phyloP scores from a whole-genome alignment of 2,888 invertebrate genomes.

The Agrenia bidenticulata region DNA sequence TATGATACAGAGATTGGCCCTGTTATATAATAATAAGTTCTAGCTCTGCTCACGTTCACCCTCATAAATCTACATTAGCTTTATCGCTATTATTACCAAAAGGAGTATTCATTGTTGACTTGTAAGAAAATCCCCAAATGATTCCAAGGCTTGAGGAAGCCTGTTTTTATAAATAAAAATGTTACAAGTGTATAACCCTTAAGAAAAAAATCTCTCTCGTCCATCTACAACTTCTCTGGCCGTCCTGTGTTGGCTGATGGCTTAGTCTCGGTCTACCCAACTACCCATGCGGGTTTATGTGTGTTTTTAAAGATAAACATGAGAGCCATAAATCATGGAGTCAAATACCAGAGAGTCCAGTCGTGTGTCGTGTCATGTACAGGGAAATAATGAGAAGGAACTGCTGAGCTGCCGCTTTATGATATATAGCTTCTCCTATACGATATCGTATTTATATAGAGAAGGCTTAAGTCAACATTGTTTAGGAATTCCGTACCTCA shows the following conservation, averaged over 20 bases:
- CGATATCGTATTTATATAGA: too few relatives aligned
- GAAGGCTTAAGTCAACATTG: too few relatives aligned
- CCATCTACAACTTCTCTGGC: not conserved
- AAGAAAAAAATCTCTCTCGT: not conserved
- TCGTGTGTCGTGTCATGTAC: not conserved
- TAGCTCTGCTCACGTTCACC: not conserved
- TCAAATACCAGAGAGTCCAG: conserved; percentile 3
- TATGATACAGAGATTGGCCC: not conserved
- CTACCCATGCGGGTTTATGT: conserved; percentile 14
- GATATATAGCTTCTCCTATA: too few relatives aligned
- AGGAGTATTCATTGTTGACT: too few relatives aligned
- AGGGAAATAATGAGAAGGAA: conserved; percentile 3
- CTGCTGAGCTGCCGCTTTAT: not conserved
- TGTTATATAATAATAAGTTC: not conserved
- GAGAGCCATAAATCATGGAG: conserved; percentile 16
- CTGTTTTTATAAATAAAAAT: not conserved
- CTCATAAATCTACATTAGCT: conserved; percentile 16
- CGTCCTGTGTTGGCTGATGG: not conserved
- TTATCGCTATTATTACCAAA: not conserved
- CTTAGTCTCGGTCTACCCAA: conserved; percentile 3
- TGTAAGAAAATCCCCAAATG: too few relatives aligned
- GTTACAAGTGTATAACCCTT: too few relatives aligned
- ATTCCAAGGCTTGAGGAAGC: conserved; percentile 2
- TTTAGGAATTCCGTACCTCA: too few relatives aligned
- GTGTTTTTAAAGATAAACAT: conserved; percentile 21